phyloP scores from a whole-genome alignment of 2,888 invertebrate species.

The Aplocera efformata region DNA sequence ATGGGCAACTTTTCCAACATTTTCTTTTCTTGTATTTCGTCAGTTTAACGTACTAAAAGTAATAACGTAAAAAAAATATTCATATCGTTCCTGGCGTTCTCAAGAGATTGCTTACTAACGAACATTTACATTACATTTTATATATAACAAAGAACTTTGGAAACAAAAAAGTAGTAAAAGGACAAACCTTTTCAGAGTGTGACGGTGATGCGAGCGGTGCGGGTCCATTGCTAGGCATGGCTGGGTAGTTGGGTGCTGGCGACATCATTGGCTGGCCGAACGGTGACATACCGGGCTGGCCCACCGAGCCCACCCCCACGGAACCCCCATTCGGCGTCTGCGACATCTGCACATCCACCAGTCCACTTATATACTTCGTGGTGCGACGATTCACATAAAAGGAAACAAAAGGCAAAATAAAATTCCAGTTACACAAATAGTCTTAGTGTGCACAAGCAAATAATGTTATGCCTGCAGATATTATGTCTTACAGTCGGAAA shows the following conservation, averaged over 20 bases:
- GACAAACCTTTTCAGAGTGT: slow-evolving; percentile 69
- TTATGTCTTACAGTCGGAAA: no score
- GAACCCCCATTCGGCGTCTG: slow-evolving; percentile 78
- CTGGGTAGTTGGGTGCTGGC: slow-evolving; percentile 78
- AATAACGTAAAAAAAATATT: no score
- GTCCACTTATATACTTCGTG: slow-evolving; percentile 21
- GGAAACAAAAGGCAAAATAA: slow-evolving; percentile 18
- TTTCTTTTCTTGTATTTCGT: no score
- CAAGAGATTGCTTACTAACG: no score
- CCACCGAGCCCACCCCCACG: slow-evolving; percentile 69
- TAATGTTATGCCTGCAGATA: no score
- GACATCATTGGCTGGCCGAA: slow-evolving; percentile 84
- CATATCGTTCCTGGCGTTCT: no score
- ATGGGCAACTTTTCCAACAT: no score
- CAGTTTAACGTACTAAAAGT: no score
- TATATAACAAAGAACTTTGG: no score
- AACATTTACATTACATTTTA: no score
- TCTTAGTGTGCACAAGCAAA: no score
- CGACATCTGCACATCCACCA: slow-evolving; percentile 52
- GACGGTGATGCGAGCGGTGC: slow-evolving; percentile 73
- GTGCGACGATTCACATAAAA: slow-evolving; percentile 15
- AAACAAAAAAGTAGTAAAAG: not conserved
- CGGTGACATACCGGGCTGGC: slow-evolving; percentile 86
- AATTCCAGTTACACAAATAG: not conserved
- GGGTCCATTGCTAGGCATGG: slow-evolving; percentile 82